Percentiles rank a stretch among this genome's conserved stretches.
phyloP scores from a whole-genome alignment of 2,888 invertebrate species.

The Idaea dimidiata region DNA sequence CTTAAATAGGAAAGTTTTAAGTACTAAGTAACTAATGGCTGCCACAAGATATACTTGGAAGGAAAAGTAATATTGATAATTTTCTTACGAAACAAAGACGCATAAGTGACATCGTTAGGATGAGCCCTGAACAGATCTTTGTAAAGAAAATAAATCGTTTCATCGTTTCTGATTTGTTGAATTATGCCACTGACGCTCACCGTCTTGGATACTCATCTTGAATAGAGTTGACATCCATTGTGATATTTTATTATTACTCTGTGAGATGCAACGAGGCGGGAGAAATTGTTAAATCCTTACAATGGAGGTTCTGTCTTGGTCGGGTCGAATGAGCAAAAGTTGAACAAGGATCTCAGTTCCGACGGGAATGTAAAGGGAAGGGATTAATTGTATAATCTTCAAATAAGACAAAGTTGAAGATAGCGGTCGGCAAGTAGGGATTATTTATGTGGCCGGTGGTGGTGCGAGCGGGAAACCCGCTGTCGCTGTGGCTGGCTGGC shows the following conservation, averaged over 20 bases:
- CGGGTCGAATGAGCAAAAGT: constrained; percentile 73
- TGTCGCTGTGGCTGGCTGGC: constrained; percentile 28
- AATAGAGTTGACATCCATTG: constrained; percentile 78
- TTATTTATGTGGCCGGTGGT: constrained; percentile 50
- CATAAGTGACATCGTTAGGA: constrained; percentile 40
- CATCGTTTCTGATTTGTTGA: constrained; percentile 65
- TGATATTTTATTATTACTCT: constrained; percentile 76
- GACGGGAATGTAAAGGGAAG: constrained; percentile 58
- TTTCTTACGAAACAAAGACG: not conserved
- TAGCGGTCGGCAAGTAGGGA: constrained; percentile 46
- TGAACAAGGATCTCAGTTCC: constrained; percentile 64
- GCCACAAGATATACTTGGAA: not conserved
- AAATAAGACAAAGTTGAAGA: constrained; percentile 59
- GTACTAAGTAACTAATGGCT: not conserved
- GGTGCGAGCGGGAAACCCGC: constrained; percentile 14
- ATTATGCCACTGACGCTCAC: constrained; percentile 70
- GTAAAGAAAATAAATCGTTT: constrained; percentile 56
- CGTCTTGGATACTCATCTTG: constrained; percentile 72
- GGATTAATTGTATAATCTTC: constrained; percentile 65
- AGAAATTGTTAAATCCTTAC: constrained; percentile 76
- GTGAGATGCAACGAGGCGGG: constrained; percentile 73
- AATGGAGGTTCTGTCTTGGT: constrained; percentile 72
- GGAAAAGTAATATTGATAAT: not conserved
- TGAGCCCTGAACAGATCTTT: constrained; percentile 47
- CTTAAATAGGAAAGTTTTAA: not conserved